phyloP scores from a whole-genome alignment of 2,113 vertebrate genomes.

The Asarcornis scutulata region DNA sequence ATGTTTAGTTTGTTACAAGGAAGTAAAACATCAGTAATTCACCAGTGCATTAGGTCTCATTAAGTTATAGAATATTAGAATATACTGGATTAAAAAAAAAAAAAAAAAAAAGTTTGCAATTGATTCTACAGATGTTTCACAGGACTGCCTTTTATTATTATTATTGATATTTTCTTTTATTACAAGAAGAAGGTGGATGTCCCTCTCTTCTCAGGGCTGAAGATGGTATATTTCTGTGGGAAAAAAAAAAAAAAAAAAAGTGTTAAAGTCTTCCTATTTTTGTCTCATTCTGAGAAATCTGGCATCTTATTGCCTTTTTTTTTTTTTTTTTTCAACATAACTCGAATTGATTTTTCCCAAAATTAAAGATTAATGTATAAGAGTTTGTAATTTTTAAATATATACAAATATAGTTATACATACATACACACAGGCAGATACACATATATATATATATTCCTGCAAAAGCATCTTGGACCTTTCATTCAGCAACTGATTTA shows the following conservation, averaged over 20 bases:
- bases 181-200: not conserved
- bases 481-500: slow-evolving; percentile 76
- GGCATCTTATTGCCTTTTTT: slow-evolving; percentile 28
- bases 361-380: slow-evolving; percentile 74
- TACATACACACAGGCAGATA: no score
- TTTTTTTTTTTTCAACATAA: slow-evolving; percentile 53
- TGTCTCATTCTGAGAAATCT: slow-evolving; percentile 2
- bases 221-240: not conserved
- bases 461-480: slow-evolving; percentile 70
- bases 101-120: not conserved
- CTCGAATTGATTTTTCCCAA: slow-evolving; percentile 54
- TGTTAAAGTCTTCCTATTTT: not conserved
- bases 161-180: not conserved
- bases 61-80: not conserved
- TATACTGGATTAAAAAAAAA: not conserved
- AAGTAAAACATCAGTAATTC: slow-evolving; percentile 21
- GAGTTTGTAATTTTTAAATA: slow-evolving; percentile 44
- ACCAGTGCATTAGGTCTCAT: not conserved
- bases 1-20: not conserved
- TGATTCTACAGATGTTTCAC: not conserved
- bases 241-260: slow-evolving; percentile 12
- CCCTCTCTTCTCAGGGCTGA: not conserved
- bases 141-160: not conserved
- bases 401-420: no score
- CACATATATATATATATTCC: not conserved